phyloP scores from a whole-genome alignment of 2,113 vertebrate genomes.

The Crotalus tigris region DNA sequence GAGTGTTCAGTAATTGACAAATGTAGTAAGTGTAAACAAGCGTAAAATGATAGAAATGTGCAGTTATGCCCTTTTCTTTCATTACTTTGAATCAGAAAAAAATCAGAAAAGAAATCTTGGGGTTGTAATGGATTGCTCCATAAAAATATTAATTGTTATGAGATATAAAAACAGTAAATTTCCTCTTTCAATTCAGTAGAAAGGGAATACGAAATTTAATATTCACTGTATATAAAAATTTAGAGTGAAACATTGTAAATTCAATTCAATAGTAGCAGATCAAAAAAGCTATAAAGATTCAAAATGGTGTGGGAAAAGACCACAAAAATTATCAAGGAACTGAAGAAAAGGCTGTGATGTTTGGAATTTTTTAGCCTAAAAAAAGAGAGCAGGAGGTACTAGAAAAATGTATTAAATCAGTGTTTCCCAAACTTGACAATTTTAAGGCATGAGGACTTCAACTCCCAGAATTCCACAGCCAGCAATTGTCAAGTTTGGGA shows the following conservation, averaged over 20 bases:
- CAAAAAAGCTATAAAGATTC: neutral
- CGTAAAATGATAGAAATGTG: neutral
- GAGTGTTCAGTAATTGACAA: neutral
- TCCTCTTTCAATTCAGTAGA: neutral
- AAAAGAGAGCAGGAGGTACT: neutral
- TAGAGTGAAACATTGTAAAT: neutral
- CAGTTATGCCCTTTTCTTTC: neutral
- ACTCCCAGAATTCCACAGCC: no score
- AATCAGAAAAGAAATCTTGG: neutral
- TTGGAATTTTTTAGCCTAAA: neutral
- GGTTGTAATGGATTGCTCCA: neutral
- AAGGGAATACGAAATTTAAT: neutral
- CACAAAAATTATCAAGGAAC: neutral
- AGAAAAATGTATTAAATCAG: neutral
- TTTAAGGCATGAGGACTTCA: no score
- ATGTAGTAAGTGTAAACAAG: neutral
- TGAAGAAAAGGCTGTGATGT: neutral
- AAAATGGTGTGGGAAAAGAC: neutral
- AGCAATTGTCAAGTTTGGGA: no score
- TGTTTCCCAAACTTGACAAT: no score
- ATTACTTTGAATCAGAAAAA: neutral
- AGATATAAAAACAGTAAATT: neutral
- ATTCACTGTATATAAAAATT: neutral
- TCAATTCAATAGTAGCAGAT: neutral
- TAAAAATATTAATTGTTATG: neutral